Base-by-base conservation (phyloP, 2,113 vertebrate species). In the Triplophysa rosa region DNA sequence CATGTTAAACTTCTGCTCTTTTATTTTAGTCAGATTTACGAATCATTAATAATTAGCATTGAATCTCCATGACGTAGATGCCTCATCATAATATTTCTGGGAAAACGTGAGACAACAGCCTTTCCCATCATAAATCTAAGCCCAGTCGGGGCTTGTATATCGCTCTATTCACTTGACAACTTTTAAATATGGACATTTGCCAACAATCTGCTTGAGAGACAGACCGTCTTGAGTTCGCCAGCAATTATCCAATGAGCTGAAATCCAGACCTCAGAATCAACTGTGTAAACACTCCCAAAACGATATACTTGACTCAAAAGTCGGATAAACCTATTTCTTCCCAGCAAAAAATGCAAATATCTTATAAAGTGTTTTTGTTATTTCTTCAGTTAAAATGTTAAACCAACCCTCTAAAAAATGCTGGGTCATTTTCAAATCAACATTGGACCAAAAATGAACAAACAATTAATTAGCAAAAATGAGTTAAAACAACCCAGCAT, bases 171-270 rank as follows among this genome's bases (percentile, higher is more conserved):
- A 66, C 65, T 79, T 54, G 29, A 47, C 71, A 68, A 63, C 26
- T 56, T 65, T 37, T 67, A 67, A 73, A 61, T 65, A 29, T 69
- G 67, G 59, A 81, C 26, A 61, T 82, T 67, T 56, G 49, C 74
- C 59, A 66, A 70, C 40, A 70, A 62, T 24, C 76, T 29, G 59
- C 81, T 42, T 73, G 63, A 81, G 54, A 78, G 47, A 45, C 42
- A 24, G 29, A 26, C 23, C 61, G 23, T 12, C 47, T 24, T 59
- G 40, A 29, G 63, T 52, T 67, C 47, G 24, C 24, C 61, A 37
- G 21, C 14, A 26, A 47, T 62, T 74, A 26, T 47, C 33, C n/a
- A 61, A 10, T 29, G 8, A 75, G 26, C 40, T 49, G 17, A 63
- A 75, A 47, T 37, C 3, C n/a, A 49, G 40, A 6, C 19, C 24